Evolutionary conservation across 1,140 invertebrate genomes (phyloP), one percentile per base, ranked within the genome.

Genomic region (Rhizoglyphus robini): DNA sequence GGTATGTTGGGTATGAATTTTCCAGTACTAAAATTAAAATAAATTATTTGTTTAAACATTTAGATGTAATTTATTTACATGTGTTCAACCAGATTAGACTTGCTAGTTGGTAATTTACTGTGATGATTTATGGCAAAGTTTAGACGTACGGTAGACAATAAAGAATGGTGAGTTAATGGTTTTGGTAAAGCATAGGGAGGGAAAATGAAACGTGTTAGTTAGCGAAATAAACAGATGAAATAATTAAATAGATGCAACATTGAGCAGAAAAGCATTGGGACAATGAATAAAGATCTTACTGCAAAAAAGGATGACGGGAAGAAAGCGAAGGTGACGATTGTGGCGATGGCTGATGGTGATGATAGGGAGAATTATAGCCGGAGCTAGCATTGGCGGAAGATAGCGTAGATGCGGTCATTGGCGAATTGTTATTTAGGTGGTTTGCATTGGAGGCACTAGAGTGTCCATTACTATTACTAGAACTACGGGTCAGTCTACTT

Each of bases 1-100:
- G 68, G 66, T 13, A 4, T 1, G 61, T 67, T 72, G 11, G 72
- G 71, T 18, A 67, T 38, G 27, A 74, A 72, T 23, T 71, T 58
- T 38, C 73, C 73, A 46, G 29, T 70, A 70, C 25, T 49, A 66
- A 27, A 48, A 18, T 54, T 30, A 36, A 31, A 41, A 41, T 41
- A 8, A 41, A 11, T 41, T 11, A 41, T 41, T 11, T 41, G 36
- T 11, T 41, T 41, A 41, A 41, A 41, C 36, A 41, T 41, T 41
- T 41, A 41, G 18, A 41, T 18, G 20, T 65, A 27, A n/a, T 23
- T 13, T 25, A 27, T 54, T 32, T 54, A 54, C 51, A 8, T 54
- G 20, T 54, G 23, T 32, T 54, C 51, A 8, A 20, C 31, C 51
- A 54, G 20, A 20, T 32, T 54, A 32, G 51, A 20, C 51, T 54